Conservation (phyloP, 2,888 invertebrate species). For the Phymatocera aterrima region DNA sequence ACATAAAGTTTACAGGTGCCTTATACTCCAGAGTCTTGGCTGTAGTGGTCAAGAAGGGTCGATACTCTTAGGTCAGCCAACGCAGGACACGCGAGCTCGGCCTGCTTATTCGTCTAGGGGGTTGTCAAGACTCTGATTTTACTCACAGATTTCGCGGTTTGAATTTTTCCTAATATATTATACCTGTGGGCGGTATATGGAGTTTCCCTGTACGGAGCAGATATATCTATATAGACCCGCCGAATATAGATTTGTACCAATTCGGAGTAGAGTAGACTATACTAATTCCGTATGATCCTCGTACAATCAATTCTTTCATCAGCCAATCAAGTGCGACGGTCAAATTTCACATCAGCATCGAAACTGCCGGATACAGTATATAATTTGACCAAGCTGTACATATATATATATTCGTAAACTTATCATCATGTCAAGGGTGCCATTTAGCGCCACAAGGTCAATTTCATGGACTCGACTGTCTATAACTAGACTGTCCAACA, state of each 20-base stretch:
- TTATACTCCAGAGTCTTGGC: conserved; percentile 50
- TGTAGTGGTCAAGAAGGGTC: conserved; percentile 61
- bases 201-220: not conserved
- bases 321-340: not conserved
- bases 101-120: not conserved
- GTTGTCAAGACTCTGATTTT: conserved; percentile 34
- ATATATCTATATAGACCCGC: not conserved
- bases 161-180: not conserved
- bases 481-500: conserved; percentile 14
- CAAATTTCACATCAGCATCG: not conserved
- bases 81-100: conserved; percentile 48
- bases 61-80: conserved; percentile 60
- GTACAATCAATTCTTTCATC: not conserved
- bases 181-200: not conserved
- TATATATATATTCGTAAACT: not conserved
- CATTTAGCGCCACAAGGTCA: conserved; percentile 28
- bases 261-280: not conserved
- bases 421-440: conserved; percentile 14
- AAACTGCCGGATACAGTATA: not conserved
- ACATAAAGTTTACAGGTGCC: conserved; percentile 51
- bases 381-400: not conserved
- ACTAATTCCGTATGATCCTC: not conserved
- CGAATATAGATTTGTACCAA: conserved; percentile 14
- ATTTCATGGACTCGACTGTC: conserved; percentile 21
- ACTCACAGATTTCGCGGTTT: conserved; percentile 23